Base-by-base conservation (phyloP, 2,797 vertebrate genomes). In the Parotocinclus haroldoi region DNA sequence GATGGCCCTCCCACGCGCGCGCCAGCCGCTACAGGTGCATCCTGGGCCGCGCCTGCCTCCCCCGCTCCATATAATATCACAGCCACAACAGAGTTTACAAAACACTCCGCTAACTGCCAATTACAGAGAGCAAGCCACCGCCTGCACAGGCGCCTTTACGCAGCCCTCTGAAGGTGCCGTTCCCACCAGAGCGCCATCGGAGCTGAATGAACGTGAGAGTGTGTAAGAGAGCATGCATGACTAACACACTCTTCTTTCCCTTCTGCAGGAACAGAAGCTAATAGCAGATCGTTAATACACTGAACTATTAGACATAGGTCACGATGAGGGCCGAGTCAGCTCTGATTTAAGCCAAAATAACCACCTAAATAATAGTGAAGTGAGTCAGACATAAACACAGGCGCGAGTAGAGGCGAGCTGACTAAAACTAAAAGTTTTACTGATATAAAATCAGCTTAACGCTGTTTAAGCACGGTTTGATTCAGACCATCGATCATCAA, bases 1-100 rank as follows among this genome's bases (percentile, higher is more conserved):
- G 80, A 79, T 82, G 80, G 74, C 78, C 68, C 78, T 78, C 80
- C 80, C 68, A 79, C 79, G 68, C 78, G 52, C 39, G 68, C 64
- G 67, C 72, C 77, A 73, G 65, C 49, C 62, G 52, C 48, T 61
- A 68, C 79, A 81, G 79, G 79, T 79, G 79, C 75, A 75, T 69
- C 50, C 54, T 56, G 73, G 57, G 63, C 42, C 67, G 42, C 60
- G 45, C 62, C 60, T 17, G 46, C 69, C 73, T 76, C 69, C 69
- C 68, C 45, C 50, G 48, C 71, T 12, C 58, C 52, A 19, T 55
- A 76, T 77, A 78, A 77, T 74, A 79, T 77, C 78, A 72, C 75
- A 71, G 72, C 77, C 63, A 68, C 73, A 80, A 64, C 59, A 64
- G 68, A 74, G 67, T 79, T 78, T 73, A 76, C 79, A 78, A 82